Percentiles rank a stretch among this genome's conserved stretches.
Conservation (phyloP, 2,888 invertebrate genomes). For the Cataglyphis rosenhaueri region DNA sequence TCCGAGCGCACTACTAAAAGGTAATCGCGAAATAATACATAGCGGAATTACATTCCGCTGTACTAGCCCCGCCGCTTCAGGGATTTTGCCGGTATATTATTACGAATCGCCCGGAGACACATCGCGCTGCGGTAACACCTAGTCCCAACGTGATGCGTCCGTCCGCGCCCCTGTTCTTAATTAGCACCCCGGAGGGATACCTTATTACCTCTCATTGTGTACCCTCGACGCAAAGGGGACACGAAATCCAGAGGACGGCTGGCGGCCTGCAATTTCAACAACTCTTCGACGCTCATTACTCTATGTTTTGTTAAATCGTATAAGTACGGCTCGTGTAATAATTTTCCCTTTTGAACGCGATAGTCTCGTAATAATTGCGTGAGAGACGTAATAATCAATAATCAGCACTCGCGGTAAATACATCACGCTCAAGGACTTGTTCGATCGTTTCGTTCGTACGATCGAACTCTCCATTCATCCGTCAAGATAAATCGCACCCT, state of each 20-base stretch:
- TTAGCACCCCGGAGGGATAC: conserved; percentile 48
- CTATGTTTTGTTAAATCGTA: conserved; percentile 34
- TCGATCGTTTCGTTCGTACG: conserved; percentile 16
- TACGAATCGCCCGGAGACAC: conserved; percentile 43
- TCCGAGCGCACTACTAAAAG: conserved; percentile 42
- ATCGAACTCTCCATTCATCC: conserved; percentile 35
- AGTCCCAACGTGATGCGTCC: conserved; percentile 24
- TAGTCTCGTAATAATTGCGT: conserved; percentile 11
- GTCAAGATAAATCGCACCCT: conserved; percentile 32
- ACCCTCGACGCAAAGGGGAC: conserved; percentile 27
- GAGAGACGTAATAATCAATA: conserved; percentile 23
- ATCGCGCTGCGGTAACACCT: conserved; percentile 40
- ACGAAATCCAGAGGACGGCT: conserved; percentile 43
- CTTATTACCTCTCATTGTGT: conserved; percentile 48
- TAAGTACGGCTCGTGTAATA: conserved; percentile 10
- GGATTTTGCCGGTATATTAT: conserved; percentile 42
- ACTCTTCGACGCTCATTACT: conserved; percentile 33
- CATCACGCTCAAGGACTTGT: not conserved
- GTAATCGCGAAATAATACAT: conserved; percentile 52
- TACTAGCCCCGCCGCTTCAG: not conserved
- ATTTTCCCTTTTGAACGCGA: conserved; percentile 24
- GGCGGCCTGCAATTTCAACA: conserved; percentile 38
- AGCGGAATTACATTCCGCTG: conserved; percentile 47
- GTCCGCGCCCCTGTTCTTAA: conserved; percentile 47
- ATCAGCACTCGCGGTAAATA: not conserved